Evolutionary conservation across 2,797 vertebrate genomes (phyloP), one percentile per base, ranked within the genome.

Genomic region (Neosalanx taihuensis): DNA sequence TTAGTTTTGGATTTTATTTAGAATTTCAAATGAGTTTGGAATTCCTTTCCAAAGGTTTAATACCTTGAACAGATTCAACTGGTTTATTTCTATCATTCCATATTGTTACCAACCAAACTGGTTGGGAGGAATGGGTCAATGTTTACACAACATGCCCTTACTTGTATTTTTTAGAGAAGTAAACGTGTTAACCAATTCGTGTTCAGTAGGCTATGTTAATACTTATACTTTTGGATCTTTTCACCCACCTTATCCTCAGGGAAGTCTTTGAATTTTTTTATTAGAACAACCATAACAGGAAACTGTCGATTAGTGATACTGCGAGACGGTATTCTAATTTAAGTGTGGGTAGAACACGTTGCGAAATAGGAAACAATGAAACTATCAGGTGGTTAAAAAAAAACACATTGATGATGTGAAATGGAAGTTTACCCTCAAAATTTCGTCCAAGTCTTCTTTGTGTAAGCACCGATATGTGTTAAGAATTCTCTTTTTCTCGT

Each of bases 401-500:
- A 5, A n/a, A 17, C 1, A 56, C 18, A 6, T 53, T 18, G 6
- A 56, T 56, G 5, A 6, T 17, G 18, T n/a, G 15, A 6, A 15
- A 6, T 53, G 15, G 12, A 3, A 70, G 18, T 86, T 85, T 87
- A 99, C 97, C 96, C 95, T 68, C 74, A 98, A 80, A 75, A 99
- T 97, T 53, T 90, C 86, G 56, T 97, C 92, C 86, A 99, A 89
- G 64, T 85, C 92, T 0, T 92, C 86, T 57, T 93, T 89, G 10
- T 88, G 88, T 74, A 99, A 84, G 80, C 95, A 97, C 6, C 90
- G 83, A 46, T 94, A 91, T 37, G 91, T 93, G 72, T 88, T 88
- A 35, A 96, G 84, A 68, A 99, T 87, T 60, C 79, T 69, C 4
- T 80, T 76, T 79, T 94, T 97, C 63, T 95, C 78, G 0, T 77